Conservation (phyloP, 2,888 invertebrate genomes). For the Perizoma affinitatum region DNA sequence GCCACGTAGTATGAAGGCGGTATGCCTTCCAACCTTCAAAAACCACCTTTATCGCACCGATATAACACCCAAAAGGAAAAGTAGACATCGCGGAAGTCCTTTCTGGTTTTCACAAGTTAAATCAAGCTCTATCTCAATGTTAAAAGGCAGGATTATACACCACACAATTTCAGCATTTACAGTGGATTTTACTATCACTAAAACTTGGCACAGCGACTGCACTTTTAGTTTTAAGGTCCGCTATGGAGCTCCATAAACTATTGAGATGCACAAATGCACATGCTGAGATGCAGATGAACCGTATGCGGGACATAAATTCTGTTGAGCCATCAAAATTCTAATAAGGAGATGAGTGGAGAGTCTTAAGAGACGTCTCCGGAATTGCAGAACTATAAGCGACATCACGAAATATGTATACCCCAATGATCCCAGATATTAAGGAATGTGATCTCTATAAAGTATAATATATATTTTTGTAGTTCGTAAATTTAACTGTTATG, state of each 20-base stretch:
- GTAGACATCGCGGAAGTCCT: conserved; percentile 1
- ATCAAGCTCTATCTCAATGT: not conserved
- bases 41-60: not conserved
- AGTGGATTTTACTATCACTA: conserved; percentile 34
- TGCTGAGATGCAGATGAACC: conserved; percentile 16
- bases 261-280: conserved; percentile 19
- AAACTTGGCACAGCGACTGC: conserved; percentile 20
- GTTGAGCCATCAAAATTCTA: conserved; percentile 9
- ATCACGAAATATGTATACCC: too few relatives aligned
- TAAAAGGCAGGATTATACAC: not conserved
- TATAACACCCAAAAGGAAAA: not conserved
- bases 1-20: too few relatives aligned
- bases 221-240: conserved; percentile 23
- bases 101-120: not conserved
- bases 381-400: not conserved
- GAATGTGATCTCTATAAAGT: too few relatives aligned
- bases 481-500: too few relatives aligned
- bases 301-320: conserved; percentile 9
- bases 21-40: not conserved
- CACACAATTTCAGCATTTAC: conserved; percentile 16
- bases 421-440: too few relatives aligned
- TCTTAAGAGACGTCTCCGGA: not conserved
- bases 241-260: conserved; percentile 19
- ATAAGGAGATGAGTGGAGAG: conserved; percentile 1
- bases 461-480: too few relatives aligned